Conservation (phyloP, 2,797 vertebrate species). For the Crenuchus spilurus region DNA sequence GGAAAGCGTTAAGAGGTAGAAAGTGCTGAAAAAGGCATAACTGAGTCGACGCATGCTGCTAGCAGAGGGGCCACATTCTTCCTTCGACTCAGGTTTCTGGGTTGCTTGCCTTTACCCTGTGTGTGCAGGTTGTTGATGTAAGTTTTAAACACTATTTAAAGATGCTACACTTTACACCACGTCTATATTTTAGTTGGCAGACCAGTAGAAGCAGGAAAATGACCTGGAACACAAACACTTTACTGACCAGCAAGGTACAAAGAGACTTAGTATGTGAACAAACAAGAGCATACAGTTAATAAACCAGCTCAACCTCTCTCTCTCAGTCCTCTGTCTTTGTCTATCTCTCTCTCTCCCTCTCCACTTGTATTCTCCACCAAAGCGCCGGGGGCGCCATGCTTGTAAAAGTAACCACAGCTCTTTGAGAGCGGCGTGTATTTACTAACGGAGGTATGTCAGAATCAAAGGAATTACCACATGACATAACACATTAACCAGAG, state of each 20-base stretch:
- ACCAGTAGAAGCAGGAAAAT: constrained; percentile 57
- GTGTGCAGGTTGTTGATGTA: background rate
- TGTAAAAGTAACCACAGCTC: constrained; percentile 95
- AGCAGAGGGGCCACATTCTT: constrained; percentile 64
- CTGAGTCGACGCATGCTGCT: constrained; percentile 67
- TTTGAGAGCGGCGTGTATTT: constrained; percentile 98
- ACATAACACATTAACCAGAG: constrained; percentile 98
- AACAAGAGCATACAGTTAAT: constrained; percentile 74
- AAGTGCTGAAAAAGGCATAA: constrained; percentile 75
- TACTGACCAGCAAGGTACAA: no score
- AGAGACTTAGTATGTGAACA: constrained; percentile 70
- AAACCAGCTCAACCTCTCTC: constrained; percentile 54
- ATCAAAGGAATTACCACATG: constrained; percentile 99
- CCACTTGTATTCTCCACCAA: constrained; percentile 85
- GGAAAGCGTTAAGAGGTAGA: constrained; percentile 78
- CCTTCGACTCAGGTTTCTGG: constrained; percentile 74
- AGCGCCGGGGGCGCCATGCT: constrained; percentile 88
- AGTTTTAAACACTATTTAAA: background rate
- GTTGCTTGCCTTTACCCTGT: constrained; percentile 56
- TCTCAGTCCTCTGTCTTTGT: constrained; percentile 58
- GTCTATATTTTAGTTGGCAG: no score
- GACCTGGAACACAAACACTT: constrained; percentile 59
- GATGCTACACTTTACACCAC: background rate
- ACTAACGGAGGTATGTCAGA: constrained; percentile 97
- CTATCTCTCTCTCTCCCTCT: constrained; percentile 69